phyloP scores from a whole-genome alignment of 2,113 vertebrate species.

The Sprattus sprattus region DNA sequence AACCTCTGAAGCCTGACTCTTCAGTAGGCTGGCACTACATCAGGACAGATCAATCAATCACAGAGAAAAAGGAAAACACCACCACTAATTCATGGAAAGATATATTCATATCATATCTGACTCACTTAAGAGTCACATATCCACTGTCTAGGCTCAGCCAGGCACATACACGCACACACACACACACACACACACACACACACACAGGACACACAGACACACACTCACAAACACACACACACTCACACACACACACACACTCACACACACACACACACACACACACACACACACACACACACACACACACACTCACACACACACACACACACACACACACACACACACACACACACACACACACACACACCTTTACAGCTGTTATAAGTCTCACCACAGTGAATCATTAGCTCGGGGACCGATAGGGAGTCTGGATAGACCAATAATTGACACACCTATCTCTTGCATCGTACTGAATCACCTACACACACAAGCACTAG shows the following conservation, averaged over 20 bases:
- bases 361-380: not conserved
- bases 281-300: too few species aligned
- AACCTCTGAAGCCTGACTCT: too few species aligned
- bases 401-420: not conserved
- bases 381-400: slow-evolving; percentile 5
- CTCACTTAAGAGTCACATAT: not conserved
- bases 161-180: not conserved
- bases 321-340: slow-evolving; percentile 12
- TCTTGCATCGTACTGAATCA: not conserved
- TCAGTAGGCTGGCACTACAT: not conserved
- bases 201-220: too few species aligned
- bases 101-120: not conserved
- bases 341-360: not conserved
- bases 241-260: not conserved
- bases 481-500: not conserved
- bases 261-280: not conserved
- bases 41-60: not conserved
- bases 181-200: too few species aligned
- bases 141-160: not conserved
- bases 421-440: slow-evolving; percentile 12
- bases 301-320: not conserved
- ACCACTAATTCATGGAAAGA: not conserved
- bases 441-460: slow-evolving; percentile 8
- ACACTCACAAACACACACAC: too few species aligned
- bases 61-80: not conserved